Evolutionary conservation across 2,113 vertebrate species (phyloP).

Genomic region (Polypterus bichir): DNA sequence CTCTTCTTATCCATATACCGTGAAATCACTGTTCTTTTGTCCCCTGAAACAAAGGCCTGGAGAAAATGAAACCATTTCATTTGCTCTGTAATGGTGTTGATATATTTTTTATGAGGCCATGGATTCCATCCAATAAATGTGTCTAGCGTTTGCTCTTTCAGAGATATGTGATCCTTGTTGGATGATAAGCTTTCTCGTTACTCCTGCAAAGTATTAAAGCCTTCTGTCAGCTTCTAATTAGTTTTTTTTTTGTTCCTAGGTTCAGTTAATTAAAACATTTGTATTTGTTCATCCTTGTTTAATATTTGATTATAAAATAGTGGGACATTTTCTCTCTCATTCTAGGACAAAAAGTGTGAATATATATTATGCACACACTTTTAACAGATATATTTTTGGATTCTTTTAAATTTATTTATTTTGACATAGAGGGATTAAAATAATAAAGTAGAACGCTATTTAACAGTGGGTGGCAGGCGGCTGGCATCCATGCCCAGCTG

Average conservation of each 20-base stretch:
- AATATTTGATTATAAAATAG: not conserved
- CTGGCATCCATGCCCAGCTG: too few relatives aligned
- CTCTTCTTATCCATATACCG: too few relatives aligned
- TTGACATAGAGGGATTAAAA: too few relatives aligned
- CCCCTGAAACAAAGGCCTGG: not conserved
- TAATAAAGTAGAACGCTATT: too few relatives aligned
- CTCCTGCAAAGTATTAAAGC: slow-evolving; percentile 33
- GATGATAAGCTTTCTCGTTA: slow-evolving; percentile 25
- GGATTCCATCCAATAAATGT: slow-evolving; percentile 30
- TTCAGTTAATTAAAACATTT: slow-evolving; percentile 20
- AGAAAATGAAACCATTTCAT: slow-evolving; percentile 2
- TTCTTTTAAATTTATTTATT: too few relatives aligned
- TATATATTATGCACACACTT: too few relatives aligned
- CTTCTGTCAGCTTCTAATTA: slow-evolving; percentile 29
- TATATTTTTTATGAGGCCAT: slow-evolving; percentile 9
- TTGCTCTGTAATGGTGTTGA: slow-evolving; percentile 1
- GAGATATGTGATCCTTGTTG: slow-evolving; percentile 29
- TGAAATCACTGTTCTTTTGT: too few relatives aligned
- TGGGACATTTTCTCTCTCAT: not conserved
- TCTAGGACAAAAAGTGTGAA: not conserved
- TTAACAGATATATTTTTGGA: too few relatives aligned
- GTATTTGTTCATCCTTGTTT: not conserved
- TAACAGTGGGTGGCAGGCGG: too few relatives aligned
- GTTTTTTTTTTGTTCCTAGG: slow-evolving; percentile 26
- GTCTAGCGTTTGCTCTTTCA: slow-evolving; percentile 13